Base-by-base conservation (phyloP, 2,113 vertebrate species). In the Channa argus region DNA sequence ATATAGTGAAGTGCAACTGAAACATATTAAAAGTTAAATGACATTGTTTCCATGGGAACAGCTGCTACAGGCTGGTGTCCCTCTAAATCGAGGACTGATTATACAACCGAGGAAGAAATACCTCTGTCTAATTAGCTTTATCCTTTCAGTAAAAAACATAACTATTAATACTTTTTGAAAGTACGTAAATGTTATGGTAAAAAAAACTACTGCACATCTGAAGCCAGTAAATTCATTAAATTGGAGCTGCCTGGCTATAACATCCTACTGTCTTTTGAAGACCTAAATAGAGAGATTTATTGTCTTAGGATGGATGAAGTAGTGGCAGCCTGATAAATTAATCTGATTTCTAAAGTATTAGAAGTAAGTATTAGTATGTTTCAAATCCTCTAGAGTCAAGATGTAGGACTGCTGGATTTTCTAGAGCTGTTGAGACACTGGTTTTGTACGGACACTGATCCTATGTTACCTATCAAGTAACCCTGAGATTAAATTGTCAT, bases 1-100 rank as follows among this genome's bases (percentile, higher is more conserved):
- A 41, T 45, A 50, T 61, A 68, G 72, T 54, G 62, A 66, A 71
- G 76, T 68, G 54, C 55, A 72, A 62, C 54, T 54, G 49, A 15
- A 49, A 33, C 46, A 34, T 64, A 59, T 61, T 66, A 49, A 50
- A 62, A 49, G 50, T 41, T 49, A 3, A 55, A 50, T 44, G 51
- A 34, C 54, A 58, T 5, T 8, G 43, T 49, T 47, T 71, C 55
- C 44, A 45, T 6, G 46, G 64, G 13, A 53, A 58, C 46, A 50
- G 61, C 36, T 36, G 65, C 71, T 71, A 43, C 49, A 67, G 68
- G 45, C 66, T 12, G 60, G n/a, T 0, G 14, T 15, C 7, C 12
- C 55, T 61, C 67, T 1, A 7, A 24, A 15, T 6, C 7, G 43
- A 47, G 47, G 47, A 64, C 60, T 50, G 41, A 47, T 2, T 64